Evolutionary conservation across 2,797 vertebrate species (phyloP).

Genomic region (Enoplosus armatus): DNA sequence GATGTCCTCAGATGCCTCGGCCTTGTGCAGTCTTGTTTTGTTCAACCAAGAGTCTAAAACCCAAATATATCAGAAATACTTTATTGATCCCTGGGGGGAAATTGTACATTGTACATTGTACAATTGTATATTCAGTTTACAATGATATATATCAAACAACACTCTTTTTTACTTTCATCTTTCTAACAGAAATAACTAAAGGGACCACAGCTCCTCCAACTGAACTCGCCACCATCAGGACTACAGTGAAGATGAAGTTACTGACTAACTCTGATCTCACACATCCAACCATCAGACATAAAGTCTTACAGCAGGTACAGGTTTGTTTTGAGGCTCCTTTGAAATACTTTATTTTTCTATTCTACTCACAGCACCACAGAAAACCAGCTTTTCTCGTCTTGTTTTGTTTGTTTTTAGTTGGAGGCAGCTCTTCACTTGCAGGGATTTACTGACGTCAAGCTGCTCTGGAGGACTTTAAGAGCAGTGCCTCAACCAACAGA

Average conservation of each 20-base stretch:
- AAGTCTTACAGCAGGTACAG: slow-evolving; percentile 13
- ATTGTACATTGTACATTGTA: no score
- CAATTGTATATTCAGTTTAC: no score
- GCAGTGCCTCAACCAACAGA: neutral
- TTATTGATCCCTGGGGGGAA: no score
- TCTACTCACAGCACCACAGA: neutral
- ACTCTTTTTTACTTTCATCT: no score
- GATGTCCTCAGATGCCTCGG: no score
- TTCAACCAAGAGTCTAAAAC: no score
- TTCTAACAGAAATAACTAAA: no score
- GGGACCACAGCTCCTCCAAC: no score
- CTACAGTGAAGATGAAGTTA: neutral
- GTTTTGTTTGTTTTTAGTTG: neutral
- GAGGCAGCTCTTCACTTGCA: neutral
- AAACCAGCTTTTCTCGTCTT: neutral
- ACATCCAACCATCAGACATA: neutral
- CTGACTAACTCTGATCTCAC: neutral
- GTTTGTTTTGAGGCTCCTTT: neutral
- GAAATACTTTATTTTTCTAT: neutral
- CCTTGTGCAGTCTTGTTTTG: no score
- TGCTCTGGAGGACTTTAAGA: neutral
- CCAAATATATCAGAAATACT: no score
- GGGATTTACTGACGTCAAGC: neutral
- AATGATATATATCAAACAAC: no score
- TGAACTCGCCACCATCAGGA: neutral